Evolutionary conservation across 2,113 vertebrate species (phyloP).

Genomic region (Crotophaga sulcirostris): DNA sequence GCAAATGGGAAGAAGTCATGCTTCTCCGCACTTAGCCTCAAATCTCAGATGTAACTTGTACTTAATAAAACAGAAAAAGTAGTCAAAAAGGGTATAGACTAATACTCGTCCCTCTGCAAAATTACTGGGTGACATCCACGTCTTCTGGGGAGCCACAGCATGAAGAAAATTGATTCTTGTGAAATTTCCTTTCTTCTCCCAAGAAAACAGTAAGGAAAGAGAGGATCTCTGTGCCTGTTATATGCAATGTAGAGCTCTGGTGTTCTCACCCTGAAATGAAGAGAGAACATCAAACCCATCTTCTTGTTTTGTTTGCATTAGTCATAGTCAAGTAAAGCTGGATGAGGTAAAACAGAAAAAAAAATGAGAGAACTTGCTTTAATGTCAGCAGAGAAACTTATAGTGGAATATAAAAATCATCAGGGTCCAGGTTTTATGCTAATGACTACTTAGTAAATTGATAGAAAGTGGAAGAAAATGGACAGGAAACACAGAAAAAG

Average conservation of each 20-base stretch:
- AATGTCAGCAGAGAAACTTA: background rate
- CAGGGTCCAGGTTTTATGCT: background rate
- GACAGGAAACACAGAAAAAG: background rate
- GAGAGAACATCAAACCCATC: background rate
- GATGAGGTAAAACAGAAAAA: background rate
- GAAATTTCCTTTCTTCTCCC: background rate
- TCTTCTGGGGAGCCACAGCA: background rate
- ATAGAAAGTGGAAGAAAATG: background rate
- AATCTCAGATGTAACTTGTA: background rate
- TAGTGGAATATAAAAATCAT: background rate
- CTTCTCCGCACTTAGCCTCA: background rate
- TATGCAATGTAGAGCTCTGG: background rate
- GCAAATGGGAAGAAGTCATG: background rate
- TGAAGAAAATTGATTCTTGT: background rate
- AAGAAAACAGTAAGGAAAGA: background rate
- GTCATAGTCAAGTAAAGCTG: background rate
- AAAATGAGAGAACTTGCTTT: background rate
- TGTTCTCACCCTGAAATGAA: background rate
- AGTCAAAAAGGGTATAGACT: background rate
- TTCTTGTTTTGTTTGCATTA: background rate
- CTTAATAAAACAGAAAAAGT: background rate
- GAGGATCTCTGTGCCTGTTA: background rate
- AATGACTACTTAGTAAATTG: background rate
- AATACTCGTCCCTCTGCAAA: background rate
- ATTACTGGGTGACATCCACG: background rate